Evolutionary conservation across 2,888 invertebrate species (phyloP).

Genomic region (Brachynemurus nebulosus): DNA sequence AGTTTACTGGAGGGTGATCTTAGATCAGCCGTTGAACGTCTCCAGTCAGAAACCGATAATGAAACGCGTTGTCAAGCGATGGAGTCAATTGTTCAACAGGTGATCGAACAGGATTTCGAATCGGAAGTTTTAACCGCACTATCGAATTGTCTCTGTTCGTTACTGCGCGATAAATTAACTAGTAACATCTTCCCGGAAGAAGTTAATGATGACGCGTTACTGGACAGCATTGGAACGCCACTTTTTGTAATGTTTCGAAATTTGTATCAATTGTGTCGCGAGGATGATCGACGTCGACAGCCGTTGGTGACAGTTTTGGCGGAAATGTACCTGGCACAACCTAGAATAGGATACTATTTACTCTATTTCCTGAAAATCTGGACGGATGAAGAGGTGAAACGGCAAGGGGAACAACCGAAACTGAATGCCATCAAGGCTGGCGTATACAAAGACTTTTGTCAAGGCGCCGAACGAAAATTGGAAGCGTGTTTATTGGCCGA

Average conservation of each 20-base stretch:
- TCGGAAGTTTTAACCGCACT: constrained; percentile 41
- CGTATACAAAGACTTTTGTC: constrained; percentile 81
- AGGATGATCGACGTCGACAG: constrained; percentile 63
- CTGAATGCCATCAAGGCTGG: constrained; percentile 60
- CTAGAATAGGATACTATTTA: constrained; percentile 70
- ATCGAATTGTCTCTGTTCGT: constrained; percentile 42
- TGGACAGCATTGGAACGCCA: constrained; percentile 62
- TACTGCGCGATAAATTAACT: constrained; percentile 34
- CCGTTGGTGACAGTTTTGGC: constrained; percentile 65
- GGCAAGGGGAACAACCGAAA: constrained; percentile 32
- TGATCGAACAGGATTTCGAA: constrained; percentile 46
- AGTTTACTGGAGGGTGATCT: constrained; percentile 40
- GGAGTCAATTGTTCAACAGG: constrained; percentile 46
- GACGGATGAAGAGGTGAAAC: constrained; percentile 37
- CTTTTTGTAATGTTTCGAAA: constrained; percentile 80
- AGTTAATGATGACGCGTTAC: constrained; percentile 45
- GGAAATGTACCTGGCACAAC: constrained; percentile 60
- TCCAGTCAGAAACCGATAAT: constrained; percentile 42
- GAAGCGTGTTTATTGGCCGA: constrained; percentile 64
- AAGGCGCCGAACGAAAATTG: constrained; percentile 59
- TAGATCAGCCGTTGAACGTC: constrained; percentile 37
- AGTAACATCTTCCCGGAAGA: constrained; percentile 36
- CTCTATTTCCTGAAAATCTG: constrained; percentile 81
- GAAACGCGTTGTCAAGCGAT: constrained; percentile 48
- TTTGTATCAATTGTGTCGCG: constrained; percentile 51